Evolutionary conservation across 2,797 vertebrate species (phyloP).

Genomic region (Tapera naevia): DNA sequence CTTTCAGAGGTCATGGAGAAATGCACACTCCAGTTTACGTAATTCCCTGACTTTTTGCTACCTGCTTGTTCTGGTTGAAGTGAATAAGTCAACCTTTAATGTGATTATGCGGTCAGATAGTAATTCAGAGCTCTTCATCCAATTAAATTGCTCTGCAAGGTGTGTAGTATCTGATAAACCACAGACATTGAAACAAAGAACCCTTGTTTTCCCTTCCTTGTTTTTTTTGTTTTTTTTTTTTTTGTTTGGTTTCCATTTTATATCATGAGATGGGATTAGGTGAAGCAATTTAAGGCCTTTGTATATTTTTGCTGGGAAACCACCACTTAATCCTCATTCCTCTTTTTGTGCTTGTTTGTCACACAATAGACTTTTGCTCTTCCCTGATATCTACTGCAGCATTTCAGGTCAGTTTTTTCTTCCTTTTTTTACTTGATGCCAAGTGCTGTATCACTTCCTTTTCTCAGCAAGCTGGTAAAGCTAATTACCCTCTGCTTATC

Average conservation of each 20-base stretch:
- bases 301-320: constrained; percentile 32
- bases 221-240: background rate
- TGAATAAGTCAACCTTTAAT: constrained; percentile 52
- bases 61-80: constrained; percentile 31
- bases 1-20: background rate
- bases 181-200: constrained; percentile 21
- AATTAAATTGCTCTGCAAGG: constrained; percentile 53
- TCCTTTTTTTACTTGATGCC: background rate
- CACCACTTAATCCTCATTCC: background rate
- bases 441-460: background rate
- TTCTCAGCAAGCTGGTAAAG: background rate
- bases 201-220: constrained; percentile 4
- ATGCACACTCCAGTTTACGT: background rate
- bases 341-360: background rate
- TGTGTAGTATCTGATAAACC: constrained; percentile 46
- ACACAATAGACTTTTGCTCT: background rate
- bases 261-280: constrained; percentile 9
- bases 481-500: background rate
- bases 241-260: constrained; percentile 45
- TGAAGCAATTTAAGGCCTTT: constrained; percentile 28
- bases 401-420: background rate
- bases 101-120: constrained; percentile 55
- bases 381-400: background rate
- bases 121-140: constrained; percentile 50
- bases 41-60: constrained; percentile 9